Evolutionary conservation across 2,797 vertebrate genomes (phyloP), one percentile per base, ranked within the genome.

Genomic region (Glyptemys insculpta): DNA sequence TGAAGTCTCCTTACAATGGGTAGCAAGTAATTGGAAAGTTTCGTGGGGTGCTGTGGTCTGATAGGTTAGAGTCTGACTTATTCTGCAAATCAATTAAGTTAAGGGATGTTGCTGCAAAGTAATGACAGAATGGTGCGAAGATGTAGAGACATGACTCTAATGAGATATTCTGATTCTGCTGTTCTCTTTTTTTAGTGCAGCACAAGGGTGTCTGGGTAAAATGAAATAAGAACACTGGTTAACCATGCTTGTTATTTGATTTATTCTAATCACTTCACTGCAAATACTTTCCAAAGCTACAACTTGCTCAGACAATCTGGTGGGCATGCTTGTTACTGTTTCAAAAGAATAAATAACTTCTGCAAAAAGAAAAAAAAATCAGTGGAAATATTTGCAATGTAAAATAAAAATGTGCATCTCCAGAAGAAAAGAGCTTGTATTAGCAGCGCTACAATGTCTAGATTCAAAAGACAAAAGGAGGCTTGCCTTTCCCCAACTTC

Each of bases 81-180:
- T 78, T 91, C 2, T 2, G 53, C 47, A 91, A 96, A 89, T 84
- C 3, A 92, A 96, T 56, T 89, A 89, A 93, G 80, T 86, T 79
- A 83, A 56, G 85, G 54, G 37, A 79, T 83, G 78, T 50, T 31
- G 57, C 85, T 41, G 6, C 16, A 90, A 82, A 78, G 56, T 12
- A 95, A 74, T 85, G 90, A 81, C 82, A 81, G 94, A 87, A 84
- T 19, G 8, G 94, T 92, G 18, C 83, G 23, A 8, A 56, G 1
- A 3, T 12, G 41, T 56, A 54, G 18, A 34, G 37, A 83, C 31
- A 53, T 83, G 3, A 89, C 90, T 57, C 44, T 41, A 90, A 91
- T 10, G 16, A 44, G 86, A 93, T 47, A 21, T 2, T 57, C 37
- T 8, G 44, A 83, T 65, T 81, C 11, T 79, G 50, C 53, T 82